Conservation (phyloP, 1,140 invertebrate genomes). For the Apis mellifera region DNA sequence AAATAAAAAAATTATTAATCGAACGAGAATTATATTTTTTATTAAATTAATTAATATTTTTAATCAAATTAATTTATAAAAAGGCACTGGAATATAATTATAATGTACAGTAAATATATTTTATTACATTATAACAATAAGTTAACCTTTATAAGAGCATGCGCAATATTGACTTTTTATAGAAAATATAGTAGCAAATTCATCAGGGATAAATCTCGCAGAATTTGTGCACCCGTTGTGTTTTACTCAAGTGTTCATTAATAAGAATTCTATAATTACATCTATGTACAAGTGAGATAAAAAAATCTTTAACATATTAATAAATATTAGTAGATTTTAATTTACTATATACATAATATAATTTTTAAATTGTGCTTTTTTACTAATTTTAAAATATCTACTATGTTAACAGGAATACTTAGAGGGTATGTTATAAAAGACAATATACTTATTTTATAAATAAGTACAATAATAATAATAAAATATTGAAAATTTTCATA, state of each 20-base stretch:
- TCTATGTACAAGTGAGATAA: neutral
- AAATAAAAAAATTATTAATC: neutral
- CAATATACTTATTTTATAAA: neutral
- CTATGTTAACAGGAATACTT: conserved; percentile 54
- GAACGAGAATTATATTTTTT: neutral
- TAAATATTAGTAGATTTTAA: too few relatives aligned
- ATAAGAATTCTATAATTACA: neutral
- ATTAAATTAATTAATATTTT: conserved; percentile 1
- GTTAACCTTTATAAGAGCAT: conserved; percentile 24
- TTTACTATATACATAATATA: neutral
- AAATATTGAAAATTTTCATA: neutral
- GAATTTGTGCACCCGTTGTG: conserved; percentile 23
- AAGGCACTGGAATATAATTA: conserved; percentile 37
- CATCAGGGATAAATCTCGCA: conserved; percentile 31
- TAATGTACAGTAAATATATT: conserved; percentile 42
- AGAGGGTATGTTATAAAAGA: conserved; percentile 47
- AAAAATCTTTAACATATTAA: neutral
- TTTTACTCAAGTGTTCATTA: neutral
- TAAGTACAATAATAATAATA: neutral
- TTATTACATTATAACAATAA: conserved; percentile 18
- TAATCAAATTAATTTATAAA: conserved; percentile 13
- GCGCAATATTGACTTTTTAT: conserved; percentile 41
- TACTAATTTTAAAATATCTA: neutral
- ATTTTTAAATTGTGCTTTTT: neutral
- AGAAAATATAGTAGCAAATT: conserved; percentile 5